Conservation (phyloP, 2,888 invertebrate species). For the Plemyria rubiginata region DNA sequence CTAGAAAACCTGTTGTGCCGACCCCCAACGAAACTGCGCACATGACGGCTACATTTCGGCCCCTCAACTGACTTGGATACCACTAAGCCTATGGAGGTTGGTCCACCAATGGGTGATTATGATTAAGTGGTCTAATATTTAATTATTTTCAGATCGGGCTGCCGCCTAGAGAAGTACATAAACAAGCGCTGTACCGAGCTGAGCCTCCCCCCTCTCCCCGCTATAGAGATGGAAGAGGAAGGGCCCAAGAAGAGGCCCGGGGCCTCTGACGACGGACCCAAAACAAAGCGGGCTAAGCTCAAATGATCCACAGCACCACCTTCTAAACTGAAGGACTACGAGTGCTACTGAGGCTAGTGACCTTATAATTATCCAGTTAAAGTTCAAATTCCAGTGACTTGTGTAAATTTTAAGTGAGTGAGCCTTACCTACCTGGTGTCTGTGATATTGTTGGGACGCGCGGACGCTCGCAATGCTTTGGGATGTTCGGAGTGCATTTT, state of each 20-base stretch:
- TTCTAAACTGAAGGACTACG: conserved; percentile 58
- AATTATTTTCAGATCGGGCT: conserved; percentile 87
- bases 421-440: conserved; percentile 6
- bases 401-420: conserved; percentile 13
- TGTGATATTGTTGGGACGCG: neutral
- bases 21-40: too few species aligned
- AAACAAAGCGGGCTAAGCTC: conserved; percentile 58
- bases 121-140: too few species aligned
- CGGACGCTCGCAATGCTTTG: neutral
- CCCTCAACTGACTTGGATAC: too few species aligned
- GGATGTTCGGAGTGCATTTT: neutral
- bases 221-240: conserved; percentile 48
- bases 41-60: too few species aligned
- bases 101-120: too few species aligned
- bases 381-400: conserved; percentile 6
- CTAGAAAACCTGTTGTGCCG: too few species aligned
- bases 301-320: conserved; percentile 58
- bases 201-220: conserved; percentile 79
- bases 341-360: conserved; percentile 54
- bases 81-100: too few species aligned
- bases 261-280: conserved; percentile 46
- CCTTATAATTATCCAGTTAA: neutral
- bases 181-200: conserved; percentile 89
- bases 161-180: conserved; percentile 88
- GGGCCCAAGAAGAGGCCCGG: conserved; percentile 27